Percentiles rank a stretch among this genome's conserved stretches.
Conservation (phyloP, 2,113 vertebrate genomes). For the Daboia siamensis region DNA sequence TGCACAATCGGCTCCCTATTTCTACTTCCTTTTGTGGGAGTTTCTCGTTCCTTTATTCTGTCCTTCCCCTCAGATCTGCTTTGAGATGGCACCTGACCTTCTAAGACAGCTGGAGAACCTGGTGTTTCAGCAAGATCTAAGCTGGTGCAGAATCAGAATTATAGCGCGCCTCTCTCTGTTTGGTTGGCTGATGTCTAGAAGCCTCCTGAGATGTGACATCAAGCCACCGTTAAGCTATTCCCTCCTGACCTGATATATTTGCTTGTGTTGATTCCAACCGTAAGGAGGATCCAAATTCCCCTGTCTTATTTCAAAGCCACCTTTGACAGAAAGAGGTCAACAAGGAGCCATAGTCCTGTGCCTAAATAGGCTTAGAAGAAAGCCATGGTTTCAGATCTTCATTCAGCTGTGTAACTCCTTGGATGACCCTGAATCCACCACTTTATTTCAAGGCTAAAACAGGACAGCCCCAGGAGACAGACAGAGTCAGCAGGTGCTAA, state of each 20-base stretch:
- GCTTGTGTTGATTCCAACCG: not conserved
- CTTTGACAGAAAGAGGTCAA: not conserved
- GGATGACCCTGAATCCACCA: not conserved
- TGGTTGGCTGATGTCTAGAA: not conserved
- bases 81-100: not conserved
- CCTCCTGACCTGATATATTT: not conserved
- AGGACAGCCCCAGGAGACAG: not conserved
- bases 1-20: not conserved
- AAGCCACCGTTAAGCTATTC: not conserved
- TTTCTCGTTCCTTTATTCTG: not conserved
- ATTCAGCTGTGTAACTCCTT: no score
- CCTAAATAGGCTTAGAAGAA: not conserved
- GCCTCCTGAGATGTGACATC: not conserved
- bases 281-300: not conserved
- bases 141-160: not conserved
- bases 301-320: not conserved
- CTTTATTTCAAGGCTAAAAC: not conserved
- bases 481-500: not conserved
- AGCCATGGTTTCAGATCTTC: not conserved
- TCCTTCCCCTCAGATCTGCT: not conserved
- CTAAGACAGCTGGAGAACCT: not conserved
- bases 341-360: not conserved
- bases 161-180: not conserved
- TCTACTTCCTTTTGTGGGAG: not conserved
- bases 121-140: not conserved